Evolutionary conservation across 2,113 vertebrate genomes (phyloP), one percentile per base, ranked within the genome.

Genomic region (human): DNA sequence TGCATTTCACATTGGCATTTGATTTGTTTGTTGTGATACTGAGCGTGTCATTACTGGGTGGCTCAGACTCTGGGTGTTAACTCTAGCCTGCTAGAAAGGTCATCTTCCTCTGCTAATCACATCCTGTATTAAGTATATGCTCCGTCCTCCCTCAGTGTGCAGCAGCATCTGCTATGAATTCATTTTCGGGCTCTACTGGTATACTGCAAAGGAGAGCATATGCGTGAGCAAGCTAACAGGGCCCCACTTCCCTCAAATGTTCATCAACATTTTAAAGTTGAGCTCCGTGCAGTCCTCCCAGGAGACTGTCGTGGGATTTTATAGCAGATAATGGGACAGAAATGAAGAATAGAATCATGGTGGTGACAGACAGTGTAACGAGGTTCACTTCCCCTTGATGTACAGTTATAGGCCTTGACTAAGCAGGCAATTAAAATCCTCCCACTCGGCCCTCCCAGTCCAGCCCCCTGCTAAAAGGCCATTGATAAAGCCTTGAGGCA

Each of bases 11-110:
- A 0, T 1, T 97, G 93, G 93, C 94, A 9, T 95, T 86, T 95
- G 96, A 93, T 97, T 92, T 98, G 98, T 98, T 96, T 97, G 96
- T 97, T 97, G 96, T 96, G 97, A 93, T 85, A 82, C 57, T 0
- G 22, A 96, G 70, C 5, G 9, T 96, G 92, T 97, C 84, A 70
- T 97, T 93, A 97, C 96, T 11, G 57, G 96, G 97, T 35, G 75
- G 94, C 97, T 93, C 68, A 35, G 68, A 89, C 86, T 0, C 68
- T 10, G n/a, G 66, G 90, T 70, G 90, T 92, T 78, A 79, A 78
- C 91, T 57, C 73, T 50, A 83, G 57, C 78, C 10, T 14, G 30
- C 82, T 55, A 10, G 87, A 92, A 94, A 97, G 97, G 97, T 90
- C 97, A 90, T 93, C 92, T 82, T 92, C 90, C 87, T 91, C 40